Base-by-base conservation (phyloP, 2,797 vertebrate genomes). In the Tokudaia muenninki region DNA sequence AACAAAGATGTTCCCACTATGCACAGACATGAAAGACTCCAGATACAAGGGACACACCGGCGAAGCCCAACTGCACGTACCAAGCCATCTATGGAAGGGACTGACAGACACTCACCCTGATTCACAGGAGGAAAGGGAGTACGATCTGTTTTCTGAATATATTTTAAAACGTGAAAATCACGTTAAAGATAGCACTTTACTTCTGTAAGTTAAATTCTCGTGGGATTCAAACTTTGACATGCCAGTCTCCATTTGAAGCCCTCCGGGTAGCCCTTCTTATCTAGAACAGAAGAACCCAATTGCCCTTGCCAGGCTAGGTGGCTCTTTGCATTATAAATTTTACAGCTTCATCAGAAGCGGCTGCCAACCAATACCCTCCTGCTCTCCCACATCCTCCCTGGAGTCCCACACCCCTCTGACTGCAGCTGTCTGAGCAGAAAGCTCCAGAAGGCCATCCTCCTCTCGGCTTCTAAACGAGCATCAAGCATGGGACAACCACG, bases 381-480 rank as follows among this genome's bases (percentile, higher is more conserved):
- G 67, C 34, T 4, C 24, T 74, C 89, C 96, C 97, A 91, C 79
- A 97, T 80, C 95, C 94, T 95, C 93, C 83, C 75, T 52, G n/a
- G 3, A 34, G 84, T 94, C 94, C 91, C 55, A 57, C 96, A 87
- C 75, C 96, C 90, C 92, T 96, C 97, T 96, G 91, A 96, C 81
- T 65, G 92, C 57, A 91, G 95, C 59, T 5, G 26, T 81, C 94
- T 96, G 92, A 67, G 81, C 82, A 55, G 55, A 59, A 83, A 6
- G 24, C 77, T 92, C 83, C 10, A 0, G 50, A 91, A 81, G 90
- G 87, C 94, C 92, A 93, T 50, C 92, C 63, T 87, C 52, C 37
- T 77, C 41, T 89, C 87, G 94, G 96, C 90, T 90, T 92, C 94
- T 77, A 87, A 74, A 17, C 1, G 34, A 72, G 16, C 67, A 72